A percentile compares a stretch with the other conserved stretches of the same genome.
Conservation (phyloP, 2,888 invertebrate genomes). For the Charanyca ferruginea region DNA sequence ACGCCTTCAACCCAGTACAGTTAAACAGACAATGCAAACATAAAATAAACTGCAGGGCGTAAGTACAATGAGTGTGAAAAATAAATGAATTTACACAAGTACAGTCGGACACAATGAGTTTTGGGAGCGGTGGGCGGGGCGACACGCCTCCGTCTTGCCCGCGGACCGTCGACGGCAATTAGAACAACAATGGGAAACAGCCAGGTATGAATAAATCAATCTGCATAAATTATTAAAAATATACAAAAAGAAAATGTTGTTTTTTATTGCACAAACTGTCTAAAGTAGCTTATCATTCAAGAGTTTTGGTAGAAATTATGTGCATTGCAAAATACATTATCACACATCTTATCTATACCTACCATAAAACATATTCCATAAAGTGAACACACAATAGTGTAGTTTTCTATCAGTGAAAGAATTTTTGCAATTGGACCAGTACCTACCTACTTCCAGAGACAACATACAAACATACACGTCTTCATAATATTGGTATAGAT, state of each 20-base stretch:
- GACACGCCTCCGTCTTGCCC: slow-evolving; percentile 83
- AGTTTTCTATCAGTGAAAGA: too few species aligned
- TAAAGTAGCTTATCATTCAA: neutral
- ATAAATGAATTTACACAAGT: slow-evolving; percentile 77
- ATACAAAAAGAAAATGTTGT: slow-evolving; percentile 12
- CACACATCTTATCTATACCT: too few species aligned
- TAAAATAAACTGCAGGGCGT: slow-evolving; percentile 82
- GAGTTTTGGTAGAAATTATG: neutral
- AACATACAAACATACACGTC: too few species aligned
- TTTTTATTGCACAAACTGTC: slow-evolving; percentile 6
- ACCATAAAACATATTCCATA: too few species aligned
- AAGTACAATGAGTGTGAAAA: slow-evolving; percentile 74
- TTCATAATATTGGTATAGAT: too few species aligned
- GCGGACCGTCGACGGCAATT: slow-evolving; percentile 75
- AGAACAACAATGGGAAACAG: slow-evolving; percentile 77
- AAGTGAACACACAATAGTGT: too few species aligned
- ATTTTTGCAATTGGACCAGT: too few species aligned
- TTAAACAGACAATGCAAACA: slow-evolving; percentile 86
- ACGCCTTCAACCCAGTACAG: slow-evolving; percentile 73
- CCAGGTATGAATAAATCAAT: slow-evolving; percentile 83
- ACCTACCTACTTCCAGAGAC: too few species aligned
- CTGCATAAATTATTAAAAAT: slow-evolving; percentile 66
- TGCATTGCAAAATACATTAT: neutral
- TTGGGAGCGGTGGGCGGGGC: slow-evolving; percentile 82
- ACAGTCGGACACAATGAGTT: slow-evolving; percentile 81